Base-by-base conservation (phyloP, 2,888 invertebrate genomes). In the Ommatoiulus sabulosus region DNA sequence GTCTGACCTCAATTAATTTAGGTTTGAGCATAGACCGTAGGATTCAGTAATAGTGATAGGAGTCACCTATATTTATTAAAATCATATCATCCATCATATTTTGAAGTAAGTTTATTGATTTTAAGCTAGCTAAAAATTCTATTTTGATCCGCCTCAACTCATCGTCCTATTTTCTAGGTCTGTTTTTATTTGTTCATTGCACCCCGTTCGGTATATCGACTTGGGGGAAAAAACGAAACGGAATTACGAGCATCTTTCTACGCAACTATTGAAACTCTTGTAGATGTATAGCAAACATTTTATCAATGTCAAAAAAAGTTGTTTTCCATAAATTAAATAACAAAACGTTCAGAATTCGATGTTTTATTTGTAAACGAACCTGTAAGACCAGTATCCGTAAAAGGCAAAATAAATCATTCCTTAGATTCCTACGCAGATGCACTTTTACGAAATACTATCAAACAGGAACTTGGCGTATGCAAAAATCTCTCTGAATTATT, bases 241-340 rank as follows among this genome's bases (percentile, higher is more conserved):
- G 57, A 57, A 57, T 12, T 24, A 72, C 10, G 72, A 24, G 10
- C 35, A 15, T 80, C 80, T 15, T 35, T 35, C 15, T 35, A 3
- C 35, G 3, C 2, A 35, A 24, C 80, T 80, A 43, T 80, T 80
- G 12, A 4, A 80, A 80, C 80, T 35, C 80, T 80, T 80, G 80
- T 35, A 43, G 80, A 24, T 24, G 15, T 80, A 80, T 15, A 15
- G 80, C 3, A 80, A 80, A 35, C 80, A 80, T 80, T 80, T 80
- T 24, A 80, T 80, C 80, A 80, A 35, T 80, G 80, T 80, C 80
- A 80, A 80, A 80, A 72, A 80, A 80, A 80, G 80, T 80, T 80
- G 35, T 80, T 80, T 80, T 80, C 35, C 35, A 80, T 72, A 80
- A 80, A 80, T 80, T 80, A 80, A 80, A 43, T 80, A 35, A 80